These are phyloP conservation scores for Ectropis grisescens DNA, from an alignment of 1,140 invertebrate species.

Conservation along the genomic window DNA sequence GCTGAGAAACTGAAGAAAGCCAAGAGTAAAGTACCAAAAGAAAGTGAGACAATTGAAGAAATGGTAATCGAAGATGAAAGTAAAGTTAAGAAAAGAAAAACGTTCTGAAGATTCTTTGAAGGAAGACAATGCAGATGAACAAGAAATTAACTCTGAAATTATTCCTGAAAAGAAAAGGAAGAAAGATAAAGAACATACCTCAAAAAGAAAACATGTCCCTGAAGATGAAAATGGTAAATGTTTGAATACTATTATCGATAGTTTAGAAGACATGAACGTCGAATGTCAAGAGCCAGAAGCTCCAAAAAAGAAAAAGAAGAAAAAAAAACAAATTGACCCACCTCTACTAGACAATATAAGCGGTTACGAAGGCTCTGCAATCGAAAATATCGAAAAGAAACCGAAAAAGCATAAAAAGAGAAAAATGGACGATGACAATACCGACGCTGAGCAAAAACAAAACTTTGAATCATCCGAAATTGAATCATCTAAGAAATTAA, in stretches of 20 bases:
- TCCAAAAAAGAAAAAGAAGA: conserved; percentile 18
- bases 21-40: neutral
- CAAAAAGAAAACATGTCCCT: conserved; percentile 1
- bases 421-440: conserved; percentile 8
- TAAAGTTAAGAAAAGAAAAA: too few relatives aligned
- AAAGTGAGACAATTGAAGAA: too few relatives aligned
- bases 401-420: conserved; percentile 12
- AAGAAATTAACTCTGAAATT: too few relatives aligned
- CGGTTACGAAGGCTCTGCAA: too few relatives aligned
- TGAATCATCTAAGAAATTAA: neutral
- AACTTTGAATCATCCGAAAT: conserved; percentile 5
- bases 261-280: conserved; percentile 9
- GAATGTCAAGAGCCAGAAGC: conserved; percentile 1
- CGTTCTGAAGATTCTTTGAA: too few relatives aligned
- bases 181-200: conserved; percentile 1
- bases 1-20: conserved; percentile 3
- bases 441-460: conserved; percentile 1
- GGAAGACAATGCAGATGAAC: too few relatives aligned
- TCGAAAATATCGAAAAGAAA: conserved; percentile 3
- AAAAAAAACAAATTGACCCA: conserved; percentile 4
- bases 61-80: too few relatives aligned
- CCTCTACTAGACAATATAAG: too few relatives aligned
- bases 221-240: too few relatives aligned
- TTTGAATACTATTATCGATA: conserved; percentile 1
- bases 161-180: conserved; percentile 7